phyloP scores from a whole-genome alignment of 2,888 invertebrate genomes.

The Aphidius colemani region DNA sequence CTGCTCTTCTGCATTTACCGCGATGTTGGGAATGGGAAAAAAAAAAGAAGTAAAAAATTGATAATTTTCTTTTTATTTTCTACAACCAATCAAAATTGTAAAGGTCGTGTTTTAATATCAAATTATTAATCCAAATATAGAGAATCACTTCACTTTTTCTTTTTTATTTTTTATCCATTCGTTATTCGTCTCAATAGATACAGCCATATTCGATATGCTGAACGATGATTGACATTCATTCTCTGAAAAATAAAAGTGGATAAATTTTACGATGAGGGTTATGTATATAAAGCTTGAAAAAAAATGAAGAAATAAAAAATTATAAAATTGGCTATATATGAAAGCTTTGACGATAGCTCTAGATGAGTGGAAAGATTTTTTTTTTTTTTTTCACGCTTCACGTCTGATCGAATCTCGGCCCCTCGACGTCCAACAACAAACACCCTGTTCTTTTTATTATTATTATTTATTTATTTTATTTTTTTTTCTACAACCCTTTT shows the following conservation, averaged over 20 bases:
- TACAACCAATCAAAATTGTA: constrained; percentile 22
- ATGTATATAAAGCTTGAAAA: not conserved
- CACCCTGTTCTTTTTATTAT: constrained; percentile 8
- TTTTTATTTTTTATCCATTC: constrained; percentile 8
- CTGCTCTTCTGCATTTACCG: too few species aligned
- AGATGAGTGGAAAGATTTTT: constrained; percentile 20
- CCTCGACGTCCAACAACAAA: constrained; percentile 12
- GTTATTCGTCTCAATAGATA: constrained; percentile 12
- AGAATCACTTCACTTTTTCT: not conserved
- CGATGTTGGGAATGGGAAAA: too few species aligned
- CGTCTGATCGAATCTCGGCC: constrained; percentile 27
- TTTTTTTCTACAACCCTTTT: constrained; percentile 29
- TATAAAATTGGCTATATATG: not conserved
- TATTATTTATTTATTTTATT: too few species aligned
- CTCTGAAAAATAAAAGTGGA: constrained; percentile 1
- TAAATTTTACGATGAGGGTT: too few species aligned
- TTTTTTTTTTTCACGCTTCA: constrained; percentile 22
- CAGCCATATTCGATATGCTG: not conserved
- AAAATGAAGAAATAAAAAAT: not conserved
- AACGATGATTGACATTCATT: constrained; percentile 16
- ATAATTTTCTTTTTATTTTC: constrained; percentile 21
- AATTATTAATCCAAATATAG: too few species aligned
- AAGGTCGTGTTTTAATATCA: constrained; percentile 8
- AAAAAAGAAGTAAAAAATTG: too few species aligned
- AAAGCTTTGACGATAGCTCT: constrained; percentile 20